A percentile compares a stretch with the other conserved stretches of the same genome.
Evolutionary conservation across 2,797 vertebrate species (phyloP).

Genomic region (Myioborus melanocephalus): DNA sequence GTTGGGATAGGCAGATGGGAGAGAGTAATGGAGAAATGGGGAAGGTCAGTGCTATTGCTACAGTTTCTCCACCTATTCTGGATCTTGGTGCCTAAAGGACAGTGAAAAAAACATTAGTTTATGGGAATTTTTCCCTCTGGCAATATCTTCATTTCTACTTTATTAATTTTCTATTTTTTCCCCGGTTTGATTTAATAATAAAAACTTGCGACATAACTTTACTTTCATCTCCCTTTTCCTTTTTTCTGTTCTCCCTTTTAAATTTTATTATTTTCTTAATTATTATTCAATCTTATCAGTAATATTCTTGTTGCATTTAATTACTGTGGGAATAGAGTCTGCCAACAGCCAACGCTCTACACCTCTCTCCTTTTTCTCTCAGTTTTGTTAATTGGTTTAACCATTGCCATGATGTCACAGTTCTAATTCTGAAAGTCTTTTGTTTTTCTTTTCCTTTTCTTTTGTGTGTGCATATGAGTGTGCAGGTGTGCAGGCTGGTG

Average conservation of each 20-base stretch:
- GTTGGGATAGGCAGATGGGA: neutral
- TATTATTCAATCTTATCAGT: constrained; percentile 72
- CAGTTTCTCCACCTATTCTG: neutral
- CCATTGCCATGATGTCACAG: constrained; percentile 61
- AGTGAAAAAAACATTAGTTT: neutral
- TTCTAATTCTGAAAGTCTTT: constrained; percentile 67
- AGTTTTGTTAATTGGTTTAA: constrained; percentile 71
- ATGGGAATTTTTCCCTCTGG: constrained; percentile 10
- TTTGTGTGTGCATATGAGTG: neutral
- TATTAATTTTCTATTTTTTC: constrained; percentile 34
- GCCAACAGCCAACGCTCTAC: constrained; percentile 47
- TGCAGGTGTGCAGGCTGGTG: neutral
- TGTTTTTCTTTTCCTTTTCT: constrained; percentile 6
- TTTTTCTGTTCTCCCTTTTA: constrained; percentile 61
- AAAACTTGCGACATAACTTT: constrained; percentile 60
- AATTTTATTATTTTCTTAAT: constrained; percentile 69
- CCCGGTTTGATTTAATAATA: constrained; percentile 63
- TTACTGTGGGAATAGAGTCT: constrained; percentile 56
- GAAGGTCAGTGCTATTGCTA: neutral
- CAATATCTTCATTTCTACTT: constrained; percentile 47
- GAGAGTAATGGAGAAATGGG: neutral
- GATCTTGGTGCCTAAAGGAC: neutral
- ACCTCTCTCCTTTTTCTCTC: constrained; percentile 53
- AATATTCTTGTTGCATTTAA: constrained; percentile 71
- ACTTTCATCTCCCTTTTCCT: constrained; percentile 74